phyloP scores from a whole-genome alignment of 2,113 vertebrate species.

The Periophthalmodon schlosseri region DNA sequence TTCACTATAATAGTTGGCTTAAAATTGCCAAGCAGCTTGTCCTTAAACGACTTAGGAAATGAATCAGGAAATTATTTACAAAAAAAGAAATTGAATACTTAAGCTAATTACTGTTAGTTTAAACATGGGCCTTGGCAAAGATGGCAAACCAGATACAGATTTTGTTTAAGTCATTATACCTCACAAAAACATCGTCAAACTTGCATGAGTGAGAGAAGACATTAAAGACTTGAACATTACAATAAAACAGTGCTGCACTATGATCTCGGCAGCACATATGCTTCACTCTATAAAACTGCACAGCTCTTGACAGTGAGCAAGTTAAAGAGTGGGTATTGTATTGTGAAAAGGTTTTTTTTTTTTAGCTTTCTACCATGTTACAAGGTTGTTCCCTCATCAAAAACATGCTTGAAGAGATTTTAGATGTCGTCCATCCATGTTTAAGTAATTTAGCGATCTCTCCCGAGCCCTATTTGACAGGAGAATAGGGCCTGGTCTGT shows the following conservation, averaged over 20 bases:
- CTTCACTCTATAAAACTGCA: neutral
- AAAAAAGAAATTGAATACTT: neutral
- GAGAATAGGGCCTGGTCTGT: no score
- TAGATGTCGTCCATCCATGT: no score
- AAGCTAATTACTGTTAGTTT: neutral
- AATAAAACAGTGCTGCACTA: no score
- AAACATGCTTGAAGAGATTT: no score
- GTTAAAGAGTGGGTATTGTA: no score
- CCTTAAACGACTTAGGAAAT: conserved; percentile 1
- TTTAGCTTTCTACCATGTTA: no score
- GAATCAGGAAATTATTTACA: neutral
- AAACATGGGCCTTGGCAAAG: neutral
- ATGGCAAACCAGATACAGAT: neutral
- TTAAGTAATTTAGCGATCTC: no score
- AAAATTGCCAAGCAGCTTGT: neutral
- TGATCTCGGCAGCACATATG: no score
- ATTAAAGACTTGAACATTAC: no score
- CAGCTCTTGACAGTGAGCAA: neutral
- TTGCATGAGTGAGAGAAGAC: neutral
- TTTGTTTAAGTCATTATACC: neutral
- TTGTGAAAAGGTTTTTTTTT: no score
- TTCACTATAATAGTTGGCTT: neutral
- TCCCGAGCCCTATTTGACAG: no score
- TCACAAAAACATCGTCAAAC: neutral
- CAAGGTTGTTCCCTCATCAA: no score